phyloP scores from a whole-genome alignment of 1,140 invertebrate genomes.

The Hetaerina americana region DNA sequence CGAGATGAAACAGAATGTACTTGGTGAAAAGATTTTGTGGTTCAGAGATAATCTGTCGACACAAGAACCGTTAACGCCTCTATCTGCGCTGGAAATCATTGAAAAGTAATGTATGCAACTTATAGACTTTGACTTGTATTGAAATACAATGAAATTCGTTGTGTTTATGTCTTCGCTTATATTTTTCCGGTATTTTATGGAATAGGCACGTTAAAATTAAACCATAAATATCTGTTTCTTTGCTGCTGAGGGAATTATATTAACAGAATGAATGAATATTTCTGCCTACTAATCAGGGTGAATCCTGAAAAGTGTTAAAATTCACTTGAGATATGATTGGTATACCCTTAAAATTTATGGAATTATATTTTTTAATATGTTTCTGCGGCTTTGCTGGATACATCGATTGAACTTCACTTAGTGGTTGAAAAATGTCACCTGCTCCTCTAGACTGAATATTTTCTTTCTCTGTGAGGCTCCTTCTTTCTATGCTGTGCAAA shows the following conservation, averaged over 20 bases:
- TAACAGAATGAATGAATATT: slow-evolving; percentile 15
- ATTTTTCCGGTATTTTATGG: not conserved
- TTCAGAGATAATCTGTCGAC: slow-evolving; percentile 45
- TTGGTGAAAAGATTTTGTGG: slow-evolving; percentile 58
- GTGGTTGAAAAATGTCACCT: no score
- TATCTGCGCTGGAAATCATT: slow-evolving; percentile 43
- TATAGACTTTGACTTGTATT: not conserved
- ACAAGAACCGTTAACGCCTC: slow-evolving; percentile 36
- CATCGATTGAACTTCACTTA: no score
- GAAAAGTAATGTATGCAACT: slow-evolving; percentile 36
- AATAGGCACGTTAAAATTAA: not conserved
- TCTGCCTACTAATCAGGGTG: no score
- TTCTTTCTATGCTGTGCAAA: no score
- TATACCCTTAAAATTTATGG: no score
- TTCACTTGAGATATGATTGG: no score
- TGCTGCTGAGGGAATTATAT: slow-evolving; percentile 6
- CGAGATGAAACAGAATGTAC: slow-evolving; percentile 51
- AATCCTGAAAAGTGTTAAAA: no score
- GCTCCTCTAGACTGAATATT: no score
- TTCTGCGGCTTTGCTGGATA: no score
- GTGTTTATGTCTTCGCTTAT: slow-evolving; percentile 6
- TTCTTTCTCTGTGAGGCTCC: no score
- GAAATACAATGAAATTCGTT: slow-evolving; percentile 6
- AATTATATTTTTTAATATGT: slow-evolving; percentile 15
- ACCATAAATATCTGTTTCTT: not conserved